These are phyloP conservation scores for Zootoca vivipara DNA, from an alignment of 2,113 vertebrate species.

Conservation along the genomic window DNA sequence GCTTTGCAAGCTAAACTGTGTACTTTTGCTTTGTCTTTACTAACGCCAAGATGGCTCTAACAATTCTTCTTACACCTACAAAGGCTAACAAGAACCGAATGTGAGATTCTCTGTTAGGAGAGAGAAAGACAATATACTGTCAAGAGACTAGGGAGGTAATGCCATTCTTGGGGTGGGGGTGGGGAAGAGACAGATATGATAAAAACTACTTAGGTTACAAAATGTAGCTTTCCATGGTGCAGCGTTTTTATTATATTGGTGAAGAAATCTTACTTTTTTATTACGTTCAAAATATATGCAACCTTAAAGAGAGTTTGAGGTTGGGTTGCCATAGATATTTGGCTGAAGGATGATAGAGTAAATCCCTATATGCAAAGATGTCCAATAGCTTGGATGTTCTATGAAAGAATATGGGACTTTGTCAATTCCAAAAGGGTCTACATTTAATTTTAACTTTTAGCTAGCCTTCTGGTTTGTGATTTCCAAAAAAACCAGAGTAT, in stretches of 20 bases:
- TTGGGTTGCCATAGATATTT: background rate
- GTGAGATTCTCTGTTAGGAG: background rate
- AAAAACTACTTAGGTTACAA: background rate
- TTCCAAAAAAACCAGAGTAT: background rate
- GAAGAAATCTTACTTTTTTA: background rate
- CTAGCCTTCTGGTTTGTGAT: background rate
- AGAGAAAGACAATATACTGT: background rate
- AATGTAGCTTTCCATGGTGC: background rate
- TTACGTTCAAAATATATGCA: background rate
- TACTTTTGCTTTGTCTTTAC: slow-evolving; percentile 26
- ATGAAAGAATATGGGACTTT: background rate
- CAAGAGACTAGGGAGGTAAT: background rate
- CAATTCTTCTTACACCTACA: background rate
- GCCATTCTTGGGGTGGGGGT: background rate
- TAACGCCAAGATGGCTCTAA: background rate
- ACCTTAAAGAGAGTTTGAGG: background rate
- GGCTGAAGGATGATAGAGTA: background rate
- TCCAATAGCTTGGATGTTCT: background rate
- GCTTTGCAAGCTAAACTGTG: slow-evolving; percentile 17
- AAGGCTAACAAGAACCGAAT: background rate
- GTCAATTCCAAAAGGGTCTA: background rate
- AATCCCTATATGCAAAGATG: background rate
- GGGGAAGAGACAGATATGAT: background rate
- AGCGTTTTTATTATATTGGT: background rate
- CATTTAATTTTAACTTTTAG: background rate